These are phyloP conservation scores for Erynnis tages DNA, from an alignment of 2,888 invertebrate genomes.

Conservation along the genomic window DNA sequence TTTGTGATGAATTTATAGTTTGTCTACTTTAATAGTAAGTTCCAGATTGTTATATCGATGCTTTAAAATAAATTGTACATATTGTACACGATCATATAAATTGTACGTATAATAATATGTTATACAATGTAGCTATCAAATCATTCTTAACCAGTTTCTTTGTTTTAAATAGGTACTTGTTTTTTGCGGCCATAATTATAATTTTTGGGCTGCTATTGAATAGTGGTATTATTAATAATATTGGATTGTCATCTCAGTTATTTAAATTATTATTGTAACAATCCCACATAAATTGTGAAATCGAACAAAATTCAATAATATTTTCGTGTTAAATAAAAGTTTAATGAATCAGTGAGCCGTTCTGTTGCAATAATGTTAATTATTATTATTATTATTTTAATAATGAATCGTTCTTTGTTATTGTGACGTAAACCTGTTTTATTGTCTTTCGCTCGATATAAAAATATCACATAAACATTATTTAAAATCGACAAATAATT, in stretches of 20 bases:
- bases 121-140: too few relatives aligned
- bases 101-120: too few relatives aligned
- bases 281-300: background rate
- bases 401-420: slow-evolving; percentile 46
- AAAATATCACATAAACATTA: too few relatives aligned
- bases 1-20: slow-evolving; percentile 18
- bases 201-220: background rate
- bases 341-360: slow-evolving; percentile 23
- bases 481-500: too few relatives aligned
- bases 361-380: slow-evolving; percentile 28
- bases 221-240: slow-evolving; percentile 7
- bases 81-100: background rate
- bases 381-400: slow-evolving; percentile 36
- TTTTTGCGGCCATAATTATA: background rate
- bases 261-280: slow-evolving; percentile 5
- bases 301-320: slow-evolving; percentile 27
- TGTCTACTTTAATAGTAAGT: slow-evolving; percentile 1
- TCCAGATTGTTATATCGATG: background rate
- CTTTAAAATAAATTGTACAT: slow-evolving; percentile 1
- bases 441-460: slow-evolving; percentile 48
- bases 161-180: background rate
- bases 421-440: slow-evolving; percentile 37
- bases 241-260: slow-evolving; percentile 16
- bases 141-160: slow-evolving; percentile 12
- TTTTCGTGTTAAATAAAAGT: slow-evolving; percentile 33